phyloP scores from a whole-genome alignment of 2,797 vertebrate species.

The Morelia viridis region DNA sequence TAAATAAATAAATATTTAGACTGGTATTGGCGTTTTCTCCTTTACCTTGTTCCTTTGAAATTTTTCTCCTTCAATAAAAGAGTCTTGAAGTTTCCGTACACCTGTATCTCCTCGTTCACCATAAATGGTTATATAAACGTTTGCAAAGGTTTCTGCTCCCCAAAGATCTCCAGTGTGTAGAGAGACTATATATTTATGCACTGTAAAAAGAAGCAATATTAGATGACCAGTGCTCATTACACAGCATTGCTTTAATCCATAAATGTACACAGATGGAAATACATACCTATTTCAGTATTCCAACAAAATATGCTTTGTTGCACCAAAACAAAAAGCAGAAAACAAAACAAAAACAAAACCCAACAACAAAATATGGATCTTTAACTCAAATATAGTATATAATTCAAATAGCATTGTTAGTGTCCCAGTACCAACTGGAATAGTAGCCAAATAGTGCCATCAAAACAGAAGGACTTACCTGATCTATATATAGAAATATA shows the following conservation, averaged over 20 bases:
- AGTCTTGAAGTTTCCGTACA: slow-evolving; percentile 59
- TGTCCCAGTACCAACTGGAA: not conserved
- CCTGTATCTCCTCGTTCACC: slow-evolving; percentile 69
- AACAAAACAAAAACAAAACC: not conserved
- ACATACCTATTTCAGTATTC: not conserved
- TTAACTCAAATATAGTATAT: not conserved
- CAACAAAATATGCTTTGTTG: not conserved
- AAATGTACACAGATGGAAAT: not conserved
- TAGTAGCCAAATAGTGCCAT: not conserved
- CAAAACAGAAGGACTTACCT: not conserved
- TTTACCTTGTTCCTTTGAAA: slow-evolving; percentile 70
- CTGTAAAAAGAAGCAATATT: slow-evolving; percentile 43
- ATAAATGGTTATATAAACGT: slow-evolving; percentile 63
- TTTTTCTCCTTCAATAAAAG: slow-evolving; percentile 57
- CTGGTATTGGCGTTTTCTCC: not conserved
- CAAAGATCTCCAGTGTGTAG: slow-evolving; percentile 60
- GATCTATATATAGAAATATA: not conserved
- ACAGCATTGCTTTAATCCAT: not conserved
- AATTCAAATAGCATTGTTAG: not conserved
- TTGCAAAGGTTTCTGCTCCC: slow-evolving; percentile 70
- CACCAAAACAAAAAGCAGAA: slow-evolving; percentile 1
- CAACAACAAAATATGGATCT: not conserved
- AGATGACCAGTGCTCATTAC: not conserved
- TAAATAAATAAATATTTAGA: not conserved
- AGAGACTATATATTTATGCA: slow-evolving; percentile 65